Conservation (phyloP, 2,888 invertebrate species). For the Oxycera nigricornis region DNA sequence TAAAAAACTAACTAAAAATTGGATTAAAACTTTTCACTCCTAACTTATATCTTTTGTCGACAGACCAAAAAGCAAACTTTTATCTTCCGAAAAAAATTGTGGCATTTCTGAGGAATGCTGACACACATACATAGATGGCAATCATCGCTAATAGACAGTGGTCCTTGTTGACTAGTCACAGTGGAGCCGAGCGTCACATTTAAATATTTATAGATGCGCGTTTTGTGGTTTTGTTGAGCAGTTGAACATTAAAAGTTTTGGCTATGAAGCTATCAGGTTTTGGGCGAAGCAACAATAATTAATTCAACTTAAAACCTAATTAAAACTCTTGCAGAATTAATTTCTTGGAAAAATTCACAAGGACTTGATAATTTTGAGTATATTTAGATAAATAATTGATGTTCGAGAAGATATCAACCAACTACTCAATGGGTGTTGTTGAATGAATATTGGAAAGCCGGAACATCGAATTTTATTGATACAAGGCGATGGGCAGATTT, state of each 20-base stretch:
- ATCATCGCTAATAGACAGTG: background rate
- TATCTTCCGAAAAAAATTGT: background rate
- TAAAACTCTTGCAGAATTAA: background rate
- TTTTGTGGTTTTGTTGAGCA: background rate
- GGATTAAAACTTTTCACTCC: slow-evolving; percentile 10
- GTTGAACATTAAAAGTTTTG: background rate
- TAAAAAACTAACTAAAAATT: background rate
- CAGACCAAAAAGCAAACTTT: background rate
- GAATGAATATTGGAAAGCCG: too few relatives aligned
- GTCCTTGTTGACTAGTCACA: background rate
- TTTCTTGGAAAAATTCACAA: background rate
- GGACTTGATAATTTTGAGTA: background rate
- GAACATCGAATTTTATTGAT: too few relatives aligned
- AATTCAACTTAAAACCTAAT: slow-evolving; percentile 2
- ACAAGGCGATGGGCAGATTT: too few relatives aligned
- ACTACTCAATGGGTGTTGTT: too few relatives aligned
- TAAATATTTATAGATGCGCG: background rate
- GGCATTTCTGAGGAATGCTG: background rate
- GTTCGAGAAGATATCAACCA: too few relatives aligned
- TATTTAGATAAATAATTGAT: too few relatives aligned
- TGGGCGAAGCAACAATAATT: background rate
- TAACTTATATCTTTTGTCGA: background rate
- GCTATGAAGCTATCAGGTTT: background rate
- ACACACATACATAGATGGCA: background rate
- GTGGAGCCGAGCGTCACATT: background rate